phyloP scores from a whole-genome alignment of 2,797 vertebrate genomes.

The Acropternis orthonyx region DNA sequence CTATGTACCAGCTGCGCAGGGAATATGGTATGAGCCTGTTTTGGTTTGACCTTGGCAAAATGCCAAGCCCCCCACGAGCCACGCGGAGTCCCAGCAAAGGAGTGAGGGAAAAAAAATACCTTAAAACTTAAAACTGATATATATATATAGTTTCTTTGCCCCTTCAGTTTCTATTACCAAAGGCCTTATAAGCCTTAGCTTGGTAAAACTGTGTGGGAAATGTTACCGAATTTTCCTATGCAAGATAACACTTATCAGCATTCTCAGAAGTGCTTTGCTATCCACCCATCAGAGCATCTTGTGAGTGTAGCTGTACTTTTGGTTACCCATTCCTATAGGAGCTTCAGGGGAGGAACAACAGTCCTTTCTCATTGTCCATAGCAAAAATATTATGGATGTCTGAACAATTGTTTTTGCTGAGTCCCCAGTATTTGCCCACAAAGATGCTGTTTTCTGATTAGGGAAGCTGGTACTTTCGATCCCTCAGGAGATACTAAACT shows the following conservation, averaged over 20 bases:
- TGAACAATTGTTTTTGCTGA: not conserved
- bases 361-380: not conserved
- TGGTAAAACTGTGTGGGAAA: not conserved
- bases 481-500: not conserved
- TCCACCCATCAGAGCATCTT: not conserved
- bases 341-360: not conserved
- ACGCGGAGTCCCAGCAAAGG: no score
- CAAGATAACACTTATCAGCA: not conserved
- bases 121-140: no score
- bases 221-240: not conserved
- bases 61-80: no score
- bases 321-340: not conserved
- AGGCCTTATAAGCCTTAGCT: not conserved
- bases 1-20: conserved; percentile 53
- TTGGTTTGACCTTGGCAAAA: no score
- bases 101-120: no score
- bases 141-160: not conserved
- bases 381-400: not conserved
- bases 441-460: not conserved
- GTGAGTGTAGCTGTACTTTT: not conserved
- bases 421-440: not conserved
- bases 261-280: not conserved
- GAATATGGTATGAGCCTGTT: conserved; percentile 65
- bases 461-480: not conserved
- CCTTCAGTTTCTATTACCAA: not conserved